These are phyloP conservation scores for Junco hyemalis DNA, from an alignment of 2,113 vertebrate genomes.

Conservation along the genomic window DNA sequence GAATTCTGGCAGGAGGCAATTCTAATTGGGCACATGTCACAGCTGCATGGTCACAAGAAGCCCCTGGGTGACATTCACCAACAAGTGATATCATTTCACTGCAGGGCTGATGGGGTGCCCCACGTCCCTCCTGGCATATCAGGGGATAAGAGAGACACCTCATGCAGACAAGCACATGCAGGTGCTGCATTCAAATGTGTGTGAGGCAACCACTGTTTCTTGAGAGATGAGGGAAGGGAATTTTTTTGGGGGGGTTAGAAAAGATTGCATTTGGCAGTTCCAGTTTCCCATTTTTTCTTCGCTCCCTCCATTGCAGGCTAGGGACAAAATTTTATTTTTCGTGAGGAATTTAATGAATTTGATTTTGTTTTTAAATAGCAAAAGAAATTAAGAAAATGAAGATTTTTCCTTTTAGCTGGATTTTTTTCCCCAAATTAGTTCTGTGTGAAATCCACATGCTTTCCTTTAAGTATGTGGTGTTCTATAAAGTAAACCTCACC, in stretches of 20 bases:
- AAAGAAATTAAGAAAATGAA: background rate
- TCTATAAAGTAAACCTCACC: background rate
- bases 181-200: background rate
- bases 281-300: background rate
- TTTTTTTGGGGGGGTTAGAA: background rate
- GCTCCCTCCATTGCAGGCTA: background rate
- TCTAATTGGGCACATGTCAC: background rate
- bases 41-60: background rate
- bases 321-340: background rate
- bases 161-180: background rate
- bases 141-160: background rate
- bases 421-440: background rate
- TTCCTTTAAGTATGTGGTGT: background rate
- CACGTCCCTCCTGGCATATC: background rate
- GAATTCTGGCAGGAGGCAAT: background rate
- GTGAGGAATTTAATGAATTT: background rate
- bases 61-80: background rate
- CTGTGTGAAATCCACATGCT: background rate
- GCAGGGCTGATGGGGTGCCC: background rate
- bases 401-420: background rate
- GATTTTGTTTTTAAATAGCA: background rate
- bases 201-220: background rate
- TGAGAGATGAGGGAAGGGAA: background rate
- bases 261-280: background rate
- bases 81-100: rapidly evolving